Base-by-base conservation (phyloP, 2,888 invertebrate genomes). In the Pammene aurita region DNA sequence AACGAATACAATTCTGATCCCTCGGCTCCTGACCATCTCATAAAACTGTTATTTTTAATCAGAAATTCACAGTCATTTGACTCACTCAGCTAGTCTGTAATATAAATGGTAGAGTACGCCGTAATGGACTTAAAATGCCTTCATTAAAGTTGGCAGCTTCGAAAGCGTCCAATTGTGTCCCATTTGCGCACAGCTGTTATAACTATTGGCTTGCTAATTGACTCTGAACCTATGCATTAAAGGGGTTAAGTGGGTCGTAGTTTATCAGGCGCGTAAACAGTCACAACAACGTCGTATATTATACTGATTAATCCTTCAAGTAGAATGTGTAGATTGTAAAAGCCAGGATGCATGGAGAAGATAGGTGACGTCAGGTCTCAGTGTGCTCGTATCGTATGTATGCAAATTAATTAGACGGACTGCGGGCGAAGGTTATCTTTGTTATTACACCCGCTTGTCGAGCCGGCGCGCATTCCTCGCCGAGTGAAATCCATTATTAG, bases 181-280 rank as follows among this genome's bases (percentile, higher is more conserved):
- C 82, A 80, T 86, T 85, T 82, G 81, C 81, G 80, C 78, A 80
- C 81, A 81, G 80, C 82, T 84, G 80, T 86, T 84, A 85, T 82
- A 86, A 86, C 84, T 84, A 85, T 86, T 85, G 84, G 79, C 81
- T 82, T 79, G 83, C 83, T 89, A 88, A 88, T 89, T 88, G 83
- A 83, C 83, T 86, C 80, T 84, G 85, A 87, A 85, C 87, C 87
- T 83, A 81, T 82, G 80, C 80, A 87, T 86, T 86, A 84, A 78
- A 54, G 77, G 80, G 87, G 89, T 90, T 84, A 89, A 89, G 83
- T 89, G 88, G 82, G 73, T 80, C 79, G 79, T 83, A 81, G 78
- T 84, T 81, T 82, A 81, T 79, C 75, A 77, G 77, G 80, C 80
- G 75, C 73, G 75, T 73, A 79, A 77, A 75, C 74, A 80, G 78